phyloP scores from a whole-genome alignment of 2,113 vertebrate species.

The Oostethus manadensis region DNA sequence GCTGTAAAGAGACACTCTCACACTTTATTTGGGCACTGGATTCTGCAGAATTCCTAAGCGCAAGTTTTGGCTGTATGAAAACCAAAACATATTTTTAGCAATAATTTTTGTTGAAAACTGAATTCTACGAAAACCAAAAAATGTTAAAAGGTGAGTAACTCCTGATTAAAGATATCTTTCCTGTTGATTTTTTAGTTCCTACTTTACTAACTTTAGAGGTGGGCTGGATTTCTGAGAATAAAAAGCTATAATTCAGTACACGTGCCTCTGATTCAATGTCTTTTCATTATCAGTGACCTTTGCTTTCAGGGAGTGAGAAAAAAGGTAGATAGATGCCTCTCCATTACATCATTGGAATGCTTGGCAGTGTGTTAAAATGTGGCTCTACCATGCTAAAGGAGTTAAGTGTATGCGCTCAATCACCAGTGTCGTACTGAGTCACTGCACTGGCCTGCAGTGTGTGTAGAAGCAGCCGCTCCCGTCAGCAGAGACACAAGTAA shows the following conservation, averaged over 20 bases:
- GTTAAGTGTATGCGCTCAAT: not conserved
- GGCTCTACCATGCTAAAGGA: constrained; percentile 17
- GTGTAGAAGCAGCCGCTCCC: constrained; percentile 41
- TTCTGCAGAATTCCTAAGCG: too few relatives aligned
- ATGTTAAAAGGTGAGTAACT: too few relatives aligned
- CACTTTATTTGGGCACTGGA: too few relatives aligned
- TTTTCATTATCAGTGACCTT: constrained; percentile 10
- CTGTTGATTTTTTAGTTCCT: too few relatives aligned
- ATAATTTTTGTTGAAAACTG: too few relatives aligned
- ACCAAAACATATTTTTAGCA: too few relatives aligned
- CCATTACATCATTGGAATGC: not conserved
- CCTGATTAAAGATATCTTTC: too few relatives aligned
- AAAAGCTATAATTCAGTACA: constrained; percentile 1
- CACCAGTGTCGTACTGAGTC: constrained; percentile 15
- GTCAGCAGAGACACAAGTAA: constrained; percentile 26
- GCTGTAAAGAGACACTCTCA: too few relatives aligned
- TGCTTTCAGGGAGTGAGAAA: constrained; percentile 11
- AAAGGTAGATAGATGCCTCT: not conserved
- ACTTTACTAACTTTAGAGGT: too few relatives aligned
- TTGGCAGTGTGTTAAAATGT: constrained; percentile 49
- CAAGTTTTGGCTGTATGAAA: too few relatives aligned
- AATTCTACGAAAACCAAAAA: too few relatives aligned
- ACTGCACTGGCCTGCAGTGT: constrained; percentile 28
- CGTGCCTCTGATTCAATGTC: not conserved
- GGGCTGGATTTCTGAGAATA: too few relatives aligned